Percentiles rank a stretch among this genome's conserved stretches.
phyloP scores from a whole-genome alignment of 92 coral and sea anemone species.

The Porites evermanni region DNA sequence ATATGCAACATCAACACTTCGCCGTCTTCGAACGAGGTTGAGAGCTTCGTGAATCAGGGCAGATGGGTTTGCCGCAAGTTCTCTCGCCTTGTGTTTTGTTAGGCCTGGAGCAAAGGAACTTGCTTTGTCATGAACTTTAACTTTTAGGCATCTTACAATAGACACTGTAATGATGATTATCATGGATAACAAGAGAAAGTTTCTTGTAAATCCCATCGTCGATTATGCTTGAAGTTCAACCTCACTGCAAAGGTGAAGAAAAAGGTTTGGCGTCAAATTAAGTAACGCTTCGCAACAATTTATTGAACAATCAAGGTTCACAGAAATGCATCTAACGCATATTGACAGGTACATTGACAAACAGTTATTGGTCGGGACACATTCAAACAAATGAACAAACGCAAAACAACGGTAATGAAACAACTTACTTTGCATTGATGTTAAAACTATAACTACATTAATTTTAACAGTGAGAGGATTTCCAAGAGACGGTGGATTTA shows the following conservation, averaged over 20 bases:
- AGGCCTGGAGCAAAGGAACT: conserved; percentile 8
- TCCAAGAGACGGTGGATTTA: too few relatives aligned
- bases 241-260: background rate
- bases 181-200: background rate
- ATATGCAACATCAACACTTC: conserved; percentile 27
- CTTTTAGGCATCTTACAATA: conserved; percentile 14
- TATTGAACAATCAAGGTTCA: too few relatives aligned
- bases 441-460: too few relatives aligned
- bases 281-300: background rate
- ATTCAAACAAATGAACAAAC: too few relatives aligned
- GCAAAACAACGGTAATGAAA: too few relatives aligned
- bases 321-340: too few relatives aligned
- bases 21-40: conserved; percentile 30
- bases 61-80: conserved; percentile 38
- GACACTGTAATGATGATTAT: background rate
- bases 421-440: too few relatives aligned
- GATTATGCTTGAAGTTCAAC: background rate
- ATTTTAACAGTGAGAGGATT: too few relatives aligned
- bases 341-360: too few relatives aligned
- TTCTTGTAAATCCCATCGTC: conserved; percentile 24
- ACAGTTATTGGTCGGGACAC: too few relatives aligned
- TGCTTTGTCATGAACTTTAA: conserved; percentile 34
- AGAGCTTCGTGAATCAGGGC: conserved; percentile 40
- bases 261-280: too few relatives aligned
- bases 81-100: conserved; percentile 37